Evolutionary conservation across 2,113 vertebrate species (phyloP), one percentile per base, ranked within the genome.

Genomic region (Ceyx margarethae): DNA sequence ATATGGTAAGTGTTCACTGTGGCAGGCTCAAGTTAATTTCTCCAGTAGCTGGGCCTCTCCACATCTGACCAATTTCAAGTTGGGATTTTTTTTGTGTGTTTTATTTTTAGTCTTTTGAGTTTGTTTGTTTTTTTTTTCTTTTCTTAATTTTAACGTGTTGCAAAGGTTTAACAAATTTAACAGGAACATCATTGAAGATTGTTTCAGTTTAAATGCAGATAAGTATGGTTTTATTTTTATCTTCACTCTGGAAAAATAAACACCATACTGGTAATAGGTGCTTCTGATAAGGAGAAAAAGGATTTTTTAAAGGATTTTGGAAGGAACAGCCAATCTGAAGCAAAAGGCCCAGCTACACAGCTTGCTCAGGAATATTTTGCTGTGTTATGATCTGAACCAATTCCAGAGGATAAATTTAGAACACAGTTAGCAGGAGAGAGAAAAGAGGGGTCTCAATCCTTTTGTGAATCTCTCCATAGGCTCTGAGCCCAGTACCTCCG

Each of bases 1-100:
- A 94, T 51, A 95, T 81, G 95, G 46, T 94, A 96, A 97, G 82
- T 92, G 87, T 66, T 87, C 67, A 79, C 90, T 80, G 51, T 95
- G 48, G 80, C 71, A 71, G 58, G 26, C 89, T 95, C 5, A 6
- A 82, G 90, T 81, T 93, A 82, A 96, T 95, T 85, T 73, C 79
- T 64, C 73, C 76, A 56, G 95, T 92, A 95, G 95, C 96, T 94
- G 80, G 82, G 58, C 78, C 61, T 73, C 62, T 86, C 73, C 71
- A 57, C 75, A 94, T 81, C 71, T 88, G 85, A 74, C 78, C 84
- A 91, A 71, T 88, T 96, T 95, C 71, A 94, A 78, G 77, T 3
- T 80, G 46, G 10, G 50, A 8, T 51, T 26, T 45, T 46, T 20
- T 46, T 23, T 46, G 31, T 15, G 43, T 20, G 43, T 19, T 35